Base-by-base conservation (phyloP, 2,888 invertebrate species). In the Sceliomorpha sp. region DNA sequence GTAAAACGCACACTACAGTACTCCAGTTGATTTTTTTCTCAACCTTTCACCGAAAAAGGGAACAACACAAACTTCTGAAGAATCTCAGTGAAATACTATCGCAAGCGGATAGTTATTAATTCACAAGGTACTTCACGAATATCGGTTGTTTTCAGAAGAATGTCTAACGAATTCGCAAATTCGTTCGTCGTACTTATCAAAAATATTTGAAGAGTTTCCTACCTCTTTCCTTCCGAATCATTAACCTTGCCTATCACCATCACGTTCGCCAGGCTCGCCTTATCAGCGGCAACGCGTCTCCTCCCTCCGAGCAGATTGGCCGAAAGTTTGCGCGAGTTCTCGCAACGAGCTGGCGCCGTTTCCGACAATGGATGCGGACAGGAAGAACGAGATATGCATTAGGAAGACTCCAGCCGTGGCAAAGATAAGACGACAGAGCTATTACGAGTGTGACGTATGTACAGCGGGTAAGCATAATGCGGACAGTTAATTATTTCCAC, bases 401-500 rank as follows among this genome's bases (percentile, higher is more conserved):
- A 64, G 45, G 32, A 53, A 34, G 63, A 56, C 42, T 31, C 42
- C 32, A 27, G 42, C 17, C 37, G 34, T 48, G 42, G 36, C 24
- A 26, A 29, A 55, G 63, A 63, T 63, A 47, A 63, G 40, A 55
- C 63, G 40, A 63, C 60, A 29, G 39, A 20, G 37, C 44, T 56
- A 45, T 42, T 55, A 36, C 44, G 42, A 56, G 42, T 37, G 51
- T 29, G 36, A 51, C n/a, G 32, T 40, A 42, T 40, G 40, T 34
- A 63, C 39, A 27, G n/a, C 39, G 40, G 13, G 32, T 34, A 55
- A 66, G 40, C 67, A 72, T 73, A 73, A 73, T 75, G 68, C 72
- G 63, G 48, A 75, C 60, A 51, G 73, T 73, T 75, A 73, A 75
- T 76, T 75, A 75, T 73, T 75, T 76, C 72, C 73, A 62, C 58